phyloP scores from a whole-genome alignment of 2,113 vertebrate species.

The Phrynocephalus versicolor region DNA sequence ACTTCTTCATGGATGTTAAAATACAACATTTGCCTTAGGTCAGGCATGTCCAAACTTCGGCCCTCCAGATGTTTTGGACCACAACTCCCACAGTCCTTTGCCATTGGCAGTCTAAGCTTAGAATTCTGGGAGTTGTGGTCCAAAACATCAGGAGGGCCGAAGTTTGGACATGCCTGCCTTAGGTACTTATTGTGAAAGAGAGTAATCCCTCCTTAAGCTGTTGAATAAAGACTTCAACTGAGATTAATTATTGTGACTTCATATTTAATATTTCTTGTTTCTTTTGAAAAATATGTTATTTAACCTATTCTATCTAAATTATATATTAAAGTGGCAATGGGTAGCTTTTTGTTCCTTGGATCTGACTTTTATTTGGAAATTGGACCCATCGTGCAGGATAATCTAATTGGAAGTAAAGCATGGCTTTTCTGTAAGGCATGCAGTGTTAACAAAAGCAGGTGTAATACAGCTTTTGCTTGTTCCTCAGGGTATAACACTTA shows the following conservation, averaged over 20 bases:
- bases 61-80: no score
- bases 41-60: no score
- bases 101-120: no score
- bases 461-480: not conserved
- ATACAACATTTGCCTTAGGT: not conserved
- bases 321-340: not conserved
- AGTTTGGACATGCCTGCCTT: no score
- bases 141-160: no score
- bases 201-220: not conserved
- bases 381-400: not conserved
- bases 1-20: not conserved
- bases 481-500: slow-evolving; percentile 87
- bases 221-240: not conserved
- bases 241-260: not conserved
- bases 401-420: not conserved
- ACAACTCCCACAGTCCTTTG: no score
- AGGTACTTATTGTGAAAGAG: not conserved
- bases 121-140: no score
- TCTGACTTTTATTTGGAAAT: not conserved
- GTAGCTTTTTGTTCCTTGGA: not conserved
- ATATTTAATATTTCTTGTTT: not conserved
- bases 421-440: rapidly evolving
- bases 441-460: not conserved
- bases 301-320: not conserved
- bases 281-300: not conserved